Evolutionary conservation across 2,888 invertebrate species (phyloP), one percentile per base, ranked within the genome.

Genomic region (Ophonus ardosiacus): DNA sequence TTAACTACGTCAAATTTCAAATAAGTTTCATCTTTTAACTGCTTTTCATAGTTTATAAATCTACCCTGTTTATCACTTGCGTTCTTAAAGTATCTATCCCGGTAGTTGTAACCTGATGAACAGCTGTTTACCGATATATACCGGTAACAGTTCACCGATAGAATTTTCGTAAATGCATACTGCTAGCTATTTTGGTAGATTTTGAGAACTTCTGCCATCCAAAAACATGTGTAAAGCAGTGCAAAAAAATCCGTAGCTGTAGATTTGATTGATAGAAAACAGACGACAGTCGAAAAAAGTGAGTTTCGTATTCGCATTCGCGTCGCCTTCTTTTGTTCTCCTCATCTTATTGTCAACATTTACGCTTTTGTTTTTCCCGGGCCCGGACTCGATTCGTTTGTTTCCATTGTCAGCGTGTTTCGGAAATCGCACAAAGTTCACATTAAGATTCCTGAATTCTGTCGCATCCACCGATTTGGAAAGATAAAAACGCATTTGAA

Each of bases 251-350:
- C 87, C 87, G 88, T 86, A 87, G 87, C 85, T 88, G 88, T 86
- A 86, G 88, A 89, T 90, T 90, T 90, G 90, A 90, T 90, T 90
- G 90, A 90, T 90, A 90, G 89, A 90, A 90, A 90, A 90, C 90
- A 90, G 90, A 90, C 90, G 90, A 88, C 90, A 90, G 88, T 87
- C 89, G 88, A 90, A 90, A 90, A 90, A 90, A 89, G 88, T 88
- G 89, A 89, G 88, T 88, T 88, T 88, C 88, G 88, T 89, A 89
- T 89, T 88, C 89, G 89, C 90, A 89, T 88, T 90, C 89, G 88
- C 87, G 89, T 88, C 89, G 89, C 90, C 89, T 88, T 90, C 89
- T 88, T 88, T 89, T 88, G 89, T 87, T 88, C 86, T 88, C 88
- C 89, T 88, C 87, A 87, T 89, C 88, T 88, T 87, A 88, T 87